Percentiles rank a stretch among this genome's conserved stretches.
Evolutionary conservation across 2,113 vertebrate genomes (phyloP).

Genomic region (Pseudopipra pipra): DNA sequence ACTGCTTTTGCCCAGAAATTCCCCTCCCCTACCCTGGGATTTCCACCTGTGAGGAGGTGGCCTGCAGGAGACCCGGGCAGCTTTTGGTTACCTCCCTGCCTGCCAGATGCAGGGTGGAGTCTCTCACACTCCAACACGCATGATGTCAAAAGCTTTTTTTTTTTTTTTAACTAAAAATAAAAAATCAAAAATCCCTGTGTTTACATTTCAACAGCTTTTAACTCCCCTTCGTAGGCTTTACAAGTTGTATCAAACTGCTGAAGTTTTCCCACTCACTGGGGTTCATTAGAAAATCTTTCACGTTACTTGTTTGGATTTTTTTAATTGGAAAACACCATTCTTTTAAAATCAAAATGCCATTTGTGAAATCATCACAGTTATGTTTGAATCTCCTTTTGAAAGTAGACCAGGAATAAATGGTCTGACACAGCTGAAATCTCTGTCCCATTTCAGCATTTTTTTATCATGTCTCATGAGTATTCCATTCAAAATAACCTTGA

Average conservation of each 20-base stretch:
- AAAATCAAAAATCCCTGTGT: neutral
- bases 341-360: neutral
- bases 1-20: neutral
- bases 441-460: neutral
- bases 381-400: neutral
- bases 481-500: neutral
- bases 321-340: neutral
- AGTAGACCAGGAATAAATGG: neutral
- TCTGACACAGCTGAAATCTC: slow-evolving; percentile 1
- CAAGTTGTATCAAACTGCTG: neutral
- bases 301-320: neutral
- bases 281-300: neutral
- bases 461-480: neutral
- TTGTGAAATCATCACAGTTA: neutral
- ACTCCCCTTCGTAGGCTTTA: neutral
- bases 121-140: neutral
- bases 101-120: slow-evolving; percentile 58
- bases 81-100: neutral
- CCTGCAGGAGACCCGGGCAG: rapidly evolving
- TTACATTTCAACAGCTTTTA: neutral
- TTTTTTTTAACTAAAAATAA: neutral
- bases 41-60: slow-evolving; percentile 42
- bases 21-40: neutral
- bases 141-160: neutral
- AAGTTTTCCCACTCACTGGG: neutral